Conservation (phyloP, 2,113 vertebrate genomes). For the Crotalus helleri region DNA sequence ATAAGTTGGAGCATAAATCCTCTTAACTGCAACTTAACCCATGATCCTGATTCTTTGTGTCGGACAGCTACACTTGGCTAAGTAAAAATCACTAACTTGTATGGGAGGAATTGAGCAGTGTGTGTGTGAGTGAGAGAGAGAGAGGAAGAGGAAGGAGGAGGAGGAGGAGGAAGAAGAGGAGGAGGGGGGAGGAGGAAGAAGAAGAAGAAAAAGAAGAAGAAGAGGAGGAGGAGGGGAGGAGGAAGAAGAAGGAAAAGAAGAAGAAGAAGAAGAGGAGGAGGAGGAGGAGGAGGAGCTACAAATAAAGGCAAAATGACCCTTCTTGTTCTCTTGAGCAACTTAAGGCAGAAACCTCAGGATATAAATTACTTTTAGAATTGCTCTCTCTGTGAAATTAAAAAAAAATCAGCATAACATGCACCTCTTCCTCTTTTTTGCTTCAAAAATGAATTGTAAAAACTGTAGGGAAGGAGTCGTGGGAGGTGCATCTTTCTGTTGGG, state of each 20-base stretch:
- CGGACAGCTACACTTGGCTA: background rate
- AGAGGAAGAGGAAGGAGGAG: background rate
- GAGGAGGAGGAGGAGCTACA: background rate
- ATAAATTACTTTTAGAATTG: background rate
- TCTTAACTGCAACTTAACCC: too few species aligned
- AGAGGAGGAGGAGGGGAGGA: background rate
- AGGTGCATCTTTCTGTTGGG: background rate
- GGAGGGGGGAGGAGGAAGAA: too few species aligned
- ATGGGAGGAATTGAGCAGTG: background rate
- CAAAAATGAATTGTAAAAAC: background rate
- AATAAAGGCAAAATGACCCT: background rate
- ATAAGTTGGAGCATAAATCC: too few species aligned
- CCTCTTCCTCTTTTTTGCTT: background rate
- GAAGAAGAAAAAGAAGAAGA: too few species aligned
- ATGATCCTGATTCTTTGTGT: too few species aligned
- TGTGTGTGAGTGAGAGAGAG: background rate
- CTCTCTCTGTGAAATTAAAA: background rate
- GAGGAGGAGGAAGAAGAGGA: too few species aligned
- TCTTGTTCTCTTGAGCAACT: background rate
- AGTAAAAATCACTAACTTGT: background rate
- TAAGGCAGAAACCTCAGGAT: background rate
- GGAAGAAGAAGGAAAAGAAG: too few species aligned
- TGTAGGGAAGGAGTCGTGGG: accelerated
- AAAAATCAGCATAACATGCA: background rate
- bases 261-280: too few species aligned